Conservation (phyloP, 2,888 invertebrate species). For the Melieria crassipennis region DNA sequence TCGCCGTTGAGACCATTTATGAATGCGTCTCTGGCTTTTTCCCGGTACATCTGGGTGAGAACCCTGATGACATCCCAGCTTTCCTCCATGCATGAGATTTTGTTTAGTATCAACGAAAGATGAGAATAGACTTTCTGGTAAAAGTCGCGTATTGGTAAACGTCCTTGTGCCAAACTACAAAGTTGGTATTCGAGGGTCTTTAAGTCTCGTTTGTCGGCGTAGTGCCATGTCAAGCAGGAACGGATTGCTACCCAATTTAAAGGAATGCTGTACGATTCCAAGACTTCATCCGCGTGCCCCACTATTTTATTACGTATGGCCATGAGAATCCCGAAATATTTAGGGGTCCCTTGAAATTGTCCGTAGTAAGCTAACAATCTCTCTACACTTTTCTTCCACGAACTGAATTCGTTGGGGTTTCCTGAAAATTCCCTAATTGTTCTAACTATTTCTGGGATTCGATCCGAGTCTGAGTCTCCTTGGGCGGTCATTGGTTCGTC, state of each 20-base stretch:
- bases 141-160: conserved; percentile 37
- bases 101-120: conserved; percentile 43
- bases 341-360: conserved; percentile 1
- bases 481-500: no score
- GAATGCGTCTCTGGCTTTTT: conserved; percentile 43
- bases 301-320: conserved; percentile 18
- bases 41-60: conserved; percentile 34
- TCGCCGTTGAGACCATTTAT: background rate
- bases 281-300: conserved; percentile 12
- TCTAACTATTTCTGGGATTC: background rate
- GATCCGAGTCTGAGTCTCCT: background rate
- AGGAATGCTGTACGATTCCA: conserved; percentile 17
- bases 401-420: background rate
- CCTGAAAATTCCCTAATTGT: background rate
- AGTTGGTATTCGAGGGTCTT: conserved; percentile 25
- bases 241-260: conserved; percentile 13
- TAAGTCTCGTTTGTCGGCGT: conserved; percentile 16
- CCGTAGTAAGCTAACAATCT: conserved; percentile 12
- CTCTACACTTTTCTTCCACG: conserved; percentile 2
- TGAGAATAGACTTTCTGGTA: conserved; percentile 41
- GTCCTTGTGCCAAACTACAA: conserved; percentile 30
- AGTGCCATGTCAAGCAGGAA: conserved; percentile 8
- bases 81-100: conserved; percentile 38
- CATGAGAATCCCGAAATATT: conserved; percentile 17
- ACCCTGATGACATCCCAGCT: conserved; percentile 29